phyloP scores from a whole-genome alignment of 2,113 vertebrate species.

The Actenoides hombroni region DNA sequence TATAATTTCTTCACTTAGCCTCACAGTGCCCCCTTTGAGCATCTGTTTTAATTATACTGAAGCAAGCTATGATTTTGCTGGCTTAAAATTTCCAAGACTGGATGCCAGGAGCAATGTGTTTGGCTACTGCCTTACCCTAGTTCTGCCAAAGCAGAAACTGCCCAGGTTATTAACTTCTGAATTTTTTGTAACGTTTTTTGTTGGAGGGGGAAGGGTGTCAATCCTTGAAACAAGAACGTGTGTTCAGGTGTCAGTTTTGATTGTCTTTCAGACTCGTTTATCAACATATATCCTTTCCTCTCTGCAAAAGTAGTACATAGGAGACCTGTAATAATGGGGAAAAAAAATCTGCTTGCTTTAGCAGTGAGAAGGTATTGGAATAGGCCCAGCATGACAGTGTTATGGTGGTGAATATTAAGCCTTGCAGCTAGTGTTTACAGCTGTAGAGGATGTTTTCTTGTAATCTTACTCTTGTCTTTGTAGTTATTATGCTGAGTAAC shows the following conservation, averaged over 20 bases:
- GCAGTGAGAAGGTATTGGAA: background rate
- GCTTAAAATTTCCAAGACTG: constrained; percentile 46
- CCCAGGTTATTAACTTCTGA: background rate
- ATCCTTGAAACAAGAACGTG: background rate
- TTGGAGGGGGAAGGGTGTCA: background rate
- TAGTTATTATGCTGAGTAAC: background rate
- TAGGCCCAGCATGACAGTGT: background rate
- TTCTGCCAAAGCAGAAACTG: constrained; percentile 45
- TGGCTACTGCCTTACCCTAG: background rate
- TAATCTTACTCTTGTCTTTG: constrained; percentile 33
- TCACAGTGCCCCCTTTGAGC: constrained; percentile 29
- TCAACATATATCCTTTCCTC: background rate
- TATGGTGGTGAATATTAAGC: background rate
- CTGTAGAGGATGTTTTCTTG: constrained; percentile 10
- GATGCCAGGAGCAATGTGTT: constrained; percentile 36
- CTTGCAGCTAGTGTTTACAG: constrained; percentile 21
- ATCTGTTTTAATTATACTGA: constrained; percentile 47
- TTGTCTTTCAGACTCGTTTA: background rate
- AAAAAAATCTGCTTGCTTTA: background rate
- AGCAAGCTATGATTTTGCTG: constrained; percentile 40
- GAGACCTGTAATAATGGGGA: background rate
- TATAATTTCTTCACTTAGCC: constrained; percentile 57
- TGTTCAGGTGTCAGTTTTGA: background rate
- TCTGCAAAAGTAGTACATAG: background rate
- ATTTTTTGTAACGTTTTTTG: background rate